Evolutionary conservation across 2,888 invertebrate genomes (phyloP), one percentile per base, ranked within the genome.

Genomic region (Coleophora deauratella): DNA sequence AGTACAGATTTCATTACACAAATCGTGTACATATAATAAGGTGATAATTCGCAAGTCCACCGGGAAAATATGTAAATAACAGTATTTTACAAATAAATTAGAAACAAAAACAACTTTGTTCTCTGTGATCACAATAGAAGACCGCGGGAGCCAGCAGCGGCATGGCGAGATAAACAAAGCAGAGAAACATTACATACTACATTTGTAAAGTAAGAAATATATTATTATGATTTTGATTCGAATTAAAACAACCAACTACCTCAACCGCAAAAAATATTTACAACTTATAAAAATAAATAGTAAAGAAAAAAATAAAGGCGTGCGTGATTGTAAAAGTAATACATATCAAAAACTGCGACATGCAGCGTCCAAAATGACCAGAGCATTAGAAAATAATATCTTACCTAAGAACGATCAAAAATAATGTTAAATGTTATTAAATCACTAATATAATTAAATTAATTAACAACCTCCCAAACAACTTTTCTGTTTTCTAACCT

Each of bases 81-180:
- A 74, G 67, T 77, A 79, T 59, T 68, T 67, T 80, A 84, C 80
- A 81, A 84, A 82, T 82, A 82, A 84, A 81, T 84, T 77, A 84
- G 79, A 84, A 84, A 82, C 81, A 80, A 81, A 82, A 84, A 84
- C 82, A 82, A 80, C 71, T 76, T 81, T 81, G 81, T 80, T 81
- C 82, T 75, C 75, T 57, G 60, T 63, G 66, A 80, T 82, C 80
- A 81, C 79, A 75, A 68, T 61, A 62, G 55, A 55, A 63, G 67
- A 66, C 71, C 71, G 54, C 57, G 62, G 59, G 51, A 56, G 53
- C 57, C 52, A 57, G 51, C 52, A 46, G 47, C 55, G 55, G 47
- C 44, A 41, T 44, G 44, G 41, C 47, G 48, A 45, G 40, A 21
- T 15, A 38, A 40, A 50, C 38, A 42, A 57, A 64, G 61, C 66